Evolutionary conservation across 2,113 vertebrate species (phyloP), one percentile per base, ranked within the genome.

Genomic region (Grammomys dolichurus): DNA sequence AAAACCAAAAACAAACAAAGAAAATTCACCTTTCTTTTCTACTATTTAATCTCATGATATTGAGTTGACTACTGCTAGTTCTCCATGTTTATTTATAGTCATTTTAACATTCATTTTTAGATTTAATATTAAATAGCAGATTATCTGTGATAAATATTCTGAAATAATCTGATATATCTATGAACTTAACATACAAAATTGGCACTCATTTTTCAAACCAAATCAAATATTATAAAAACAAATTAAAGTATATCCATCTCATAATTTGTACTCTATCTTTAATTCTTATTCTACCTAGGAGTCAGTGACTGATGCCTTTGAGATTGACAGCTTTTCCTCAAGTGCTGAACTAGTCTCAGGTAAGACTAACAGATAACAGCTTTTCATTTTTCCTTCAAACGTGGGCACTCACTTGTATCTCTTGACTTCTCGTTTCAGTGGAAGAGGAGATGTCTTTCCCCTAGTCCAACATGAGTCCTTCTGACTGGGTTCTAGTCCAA

Each of bases 321-420:
- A 97, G 95, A 97, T 51, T 96, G 96, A 97, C 58, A 97, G 84
- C 63, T 96, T 87, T 93, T 89, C 95, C 60, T 96, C 95, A 94
- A 85, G 67, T 76, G 93, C 70, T 97, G 98, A 98, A 58, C 16
- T 95, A 91, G 95, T 94, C 87, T 98, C 98, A 97, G 98, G 99
- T 99, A 97, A 98, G 98, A 97, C 36, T 91, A 8, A 70, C 75
- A 85, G 20, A 43, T 86, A 3, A 85, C 17, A 96, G 46, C 31
- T 69, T 93, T 85, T 84, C 89, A 16, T 73, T 73, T 96, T 91
- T 89, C 31, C 51, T 91, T n/a, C 36, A 91, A 76, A 80, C 0
- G 26, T 46, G 54, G 56, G 20, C 46, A 51, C 48, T 70, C 43
- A 19, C 78, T 46, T 80, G 51, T 86, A 43, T 69, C 43, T 90